A percentile compares a stretch with the other conserved stretches of the same genome.
Evolutionary conservation across 1,140 invertebrate species (phyloP).

Genomic region (Neodiprion fabricii): DNA sequence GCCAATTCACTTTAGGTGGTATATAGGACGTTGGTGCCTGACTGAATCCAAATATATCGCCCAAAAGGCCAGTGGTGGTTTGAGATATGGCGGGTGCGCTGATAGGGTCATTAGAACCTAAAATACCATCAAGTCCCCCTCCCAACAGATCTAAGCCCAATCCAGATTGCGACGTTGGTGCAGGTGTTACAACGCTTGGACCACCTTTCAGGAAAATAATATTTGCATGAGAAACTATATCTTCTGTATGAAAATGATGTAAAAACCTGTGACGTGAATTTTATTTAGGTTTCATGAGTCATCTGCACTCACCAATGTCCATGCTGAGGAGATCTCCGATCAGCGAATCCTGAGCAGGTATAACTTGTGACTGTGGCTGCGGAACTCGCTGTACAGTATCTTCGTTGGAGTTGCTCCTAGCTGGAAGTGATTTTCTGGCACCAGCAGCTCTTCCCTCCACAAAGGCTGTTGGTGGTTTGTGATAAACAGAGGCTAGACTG

Average conservation of each 20-base stretch:
- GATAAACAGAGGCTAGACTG: conserved; percentile 97
- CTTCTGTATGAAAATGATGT: too few relatives aligned
- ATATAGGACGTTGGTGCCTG: conserved; percentile 72
- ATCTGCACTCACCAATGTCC: conserved; percentile 80
- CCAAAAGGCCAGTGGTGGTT: conserved; percentile 75
- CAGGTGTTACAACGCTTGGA: conserved; percentile 61
- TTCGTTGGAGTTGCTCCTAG: conserved; percentile 62
- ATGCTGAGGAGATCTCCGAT: conserved; percentile 97
- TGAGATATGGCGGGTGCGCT: conserved; percentile 56
- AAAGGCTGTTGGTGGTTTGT: conserved; percentile 98
- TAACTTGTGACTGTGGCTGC: conserved; percentile 53
- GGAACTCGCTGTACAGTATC: conserved; percentile 49
- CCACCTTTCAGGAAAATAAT: conserved; percentile 45
- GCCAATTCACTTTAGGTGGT: conserved; percentile 89
- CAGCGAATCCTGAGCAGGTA: conserved; percentile 89
- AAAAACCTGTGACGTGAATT: too few relatives aligned
- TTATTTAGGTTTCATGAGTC: too few relatives aligned
- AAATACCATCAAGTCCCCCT: conserved; percentile 56
- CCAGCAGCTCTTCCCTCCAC: conserved; percentile 87
- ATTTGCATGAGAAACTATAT: not conserved
- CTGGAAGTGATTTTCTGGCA: conserved; percentile 71
- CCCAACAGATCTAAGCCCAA: conserved; percentile 85
- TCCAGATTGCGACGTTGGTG: conserved; percentile 62
- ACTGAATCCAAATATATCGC: conserved; percentile 89
- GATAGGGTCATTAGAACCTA: conserved; percentile 52